Evolutionary conservation across 2,797 vertebrate species (phyloP).

Genomic region (Buphagus erythrorhynchus): DNA sequence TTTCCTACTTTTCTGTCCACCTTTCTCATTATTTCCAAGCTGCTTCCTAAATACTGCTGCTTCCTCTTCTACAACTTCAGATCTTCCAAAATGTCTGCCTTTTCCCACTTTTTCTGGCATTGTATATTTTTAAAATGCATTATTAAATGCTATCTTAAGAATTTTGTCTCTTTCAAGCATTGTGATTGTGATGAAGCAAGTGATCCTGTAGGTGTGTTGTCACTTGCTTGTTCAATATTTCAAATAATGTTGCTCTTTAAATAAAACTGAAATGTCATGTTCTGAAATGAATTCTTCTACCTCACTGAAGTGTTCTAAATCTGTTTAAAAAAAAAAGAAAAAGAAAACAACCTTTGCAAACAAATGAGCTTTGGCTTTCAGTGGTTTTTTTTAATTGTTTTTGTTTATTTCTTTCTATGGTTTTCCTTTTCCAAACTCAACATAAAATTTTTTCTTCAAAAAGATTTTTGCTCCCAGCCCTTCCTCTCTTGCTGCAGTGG

Average conservation of each 20-base stretch:
- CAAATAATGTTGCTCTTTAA: background rate
- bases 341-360: background rate
- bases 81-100: background rate
- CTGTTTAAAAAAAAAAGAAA: background rate
- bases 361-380: background rate
- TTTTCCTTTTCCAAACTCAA: background rate
- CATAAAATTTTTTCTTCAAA: background rate
- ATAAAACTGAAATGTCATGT: slow-evolving; percentile 13
- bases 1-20: background rate
- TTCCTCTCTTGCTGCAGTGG: background rate
- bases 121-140: background rate
- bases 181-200: background rate
- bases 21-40: background rate
- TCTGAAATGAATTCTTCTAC: slow-evolving; percentile 28
- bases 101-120: background rate
- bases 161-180: background rate
- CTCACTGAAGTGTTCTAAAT: slow-evolving; percentile 9
- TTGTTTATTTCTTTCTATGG: background rate
- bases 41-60: background rate
- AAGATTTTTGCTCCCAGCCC: background rate
- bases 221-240: slow-evolving; percentile 2
- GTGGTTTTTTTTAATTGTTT: background rate
- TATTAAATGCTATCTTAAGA: background rate
- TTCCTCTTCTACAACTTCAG: background rate
- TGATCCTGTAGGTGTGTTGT: background rate